Conservation (phyloP, 2,113 vertebrate species). For the Amia ocellicauda region DNA sequence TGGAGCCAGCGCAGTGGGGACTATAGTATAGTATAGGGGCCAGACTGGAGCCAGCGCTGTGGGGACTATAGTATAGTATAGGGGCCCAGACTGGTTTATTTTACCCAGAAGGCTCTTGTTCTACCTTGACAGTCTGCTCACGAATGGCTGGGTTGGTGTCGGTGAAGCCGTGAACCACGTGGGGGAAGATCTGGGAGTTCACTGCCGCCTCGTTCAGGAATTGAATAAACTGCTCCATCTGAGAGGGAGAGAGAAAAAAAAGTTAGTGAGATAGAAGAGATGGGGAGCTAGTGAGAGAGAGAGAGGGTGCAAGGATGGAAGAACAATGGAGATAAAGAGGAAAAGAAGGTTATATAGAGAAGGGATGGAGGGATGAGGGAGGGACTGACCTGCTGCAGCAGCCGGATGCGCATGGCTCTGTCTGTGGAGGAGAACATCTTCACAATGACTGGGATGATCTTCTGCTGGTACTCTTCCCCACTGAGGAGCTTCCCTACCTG, state of each 20-base stretch:
- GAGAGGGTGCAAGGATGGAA: background rate
- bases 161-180: slow-evolving; percentile 85
- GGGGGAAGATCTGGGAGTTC: slow-evolving; percentile 89
- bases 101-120: too few species aligned
- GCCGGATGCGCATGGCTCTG: slow-evolving; percentile 86
- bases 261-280: slow-evolving; percentile 3
- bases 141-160: slow-evolving; percentile 92
- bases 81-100: background rate
- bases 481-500: slow-evolving; percentile 86
- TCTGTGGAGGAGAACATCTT: slow-evolving; percentile 94
- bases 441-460: slow-evolving; percentile 86
- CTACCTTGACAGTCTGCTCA: slow-evolving; percentile 90
- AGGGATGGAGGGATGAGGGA: too few species aligned
- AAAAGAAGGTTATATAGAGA: background rate
- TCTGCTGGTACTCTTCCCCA: slow-evolving; percentile 85
- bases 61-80: too few species aligned
- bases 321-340: background rate
- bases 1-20: too few species aligned
- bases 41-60: too few species aligned
- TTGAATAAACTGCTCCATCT: slow-evolving; percentile 94
- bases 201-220: slow-evolving; percentile 86
- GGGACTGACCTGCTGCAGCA: slow-evolving; percentile 77
- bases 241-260: slow-evolving; percentile 1
- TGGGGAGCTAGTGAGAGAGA: background rate
- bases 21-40: too few species aligned